Evolutionary conservation across 2,113 vertebrate species (phyloP), one percentile per base, ranked within the genome.

Genomic region (Lepus europaeus): DNA sequence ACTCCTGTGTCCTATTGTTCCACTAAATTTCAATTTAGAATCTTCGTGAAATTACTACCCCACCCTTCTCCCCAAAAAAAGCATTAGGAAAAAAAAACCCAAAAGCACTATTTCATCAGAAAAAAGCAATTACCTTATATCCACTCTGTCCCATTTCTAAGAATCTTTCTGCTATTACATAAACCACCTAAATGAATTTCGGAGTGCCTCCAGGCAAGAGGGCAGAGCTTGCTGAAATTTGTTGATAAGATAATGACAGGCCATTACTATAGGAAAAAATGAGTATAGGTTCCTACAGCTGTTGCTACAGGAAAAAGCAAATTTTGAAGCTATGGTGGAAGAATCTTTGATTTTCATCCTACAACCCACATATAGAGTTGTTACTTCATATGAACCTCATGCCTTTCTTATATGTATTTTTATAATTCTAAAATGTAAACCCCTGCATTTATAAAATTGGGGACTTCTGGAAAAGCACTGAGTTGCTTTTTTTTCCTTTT

Each of bases 101-200:
- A 96, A 92, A 97, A 87, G 63, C 1, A 17, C 27, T 96, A 49
- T 87, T 95, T 94, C 0, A 0, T 90, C 79, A 96, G 72, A 94
- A 95, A 98, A 97, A 20, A 94, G 49, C 76, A 92, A 96, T 95
- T 29, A 97, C 31, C 96, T 97, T 79, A 66, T 83, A 94, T 92
- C 87, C 80, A 95, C 94, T 81, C 91, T 97, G 96, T 64, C 96
- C 91, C 87, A 95, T 97, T 97, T 98, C 96, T 97, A 97, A 97
- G 96, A 95, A 93, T 93, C 89, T 76, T 96, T 94, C 89, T 89
- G 72, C 0, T 16, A 94, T 96, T 94, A 96, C 13, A 64, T 86
- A 93, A 79, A 13, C 5, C 36, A 87, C 97, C 95, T 96, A 74
- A 89, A 96, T 66, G 25, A 90, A 59, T 92, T 96, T 36, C 78